Conservation (phyloP, 2,113 vertebrate genomes). For the Zingel zingel region DNA sequence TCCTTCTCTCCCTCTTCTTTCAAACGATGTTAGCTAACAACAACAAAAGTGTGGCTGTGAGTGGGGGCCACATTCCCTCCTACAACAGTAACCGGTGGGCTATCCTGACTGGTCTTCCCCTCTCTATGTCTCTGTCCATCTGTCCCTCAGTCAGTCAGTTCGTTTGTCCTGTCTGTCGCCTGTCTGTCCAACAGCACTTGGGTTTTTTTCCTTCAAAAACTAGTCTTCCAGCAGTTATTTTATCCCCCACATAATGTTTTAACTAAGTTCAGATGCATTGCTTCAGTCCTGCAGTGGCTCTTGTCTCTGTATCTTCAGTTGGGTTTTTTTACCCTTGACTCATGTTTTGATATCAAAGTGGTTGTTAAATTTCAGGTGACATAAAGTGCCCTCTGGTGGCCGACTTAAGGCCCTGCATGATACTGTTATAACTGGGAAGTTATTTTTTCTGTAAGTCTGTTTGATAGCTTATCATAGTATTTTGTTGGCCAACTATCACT, state of each 20-base stretch:
- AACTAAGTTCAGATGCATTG: slow-evolving; percentile 12
- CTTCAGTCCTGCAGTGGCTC: slow-evolving; percentile 41
- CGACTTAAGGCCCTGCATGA: background rate
- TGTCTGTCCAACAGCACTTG: slow-evolving; percentile 70
- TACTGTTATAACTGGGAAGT: background rate
- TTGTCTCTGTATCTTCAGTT: background rate
- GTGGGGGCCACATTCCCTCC: slow-evolving; percentile 81
- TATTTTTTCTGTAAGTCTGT: background rate
- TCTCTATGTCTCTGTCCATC: slow-evolving; percentile 74
- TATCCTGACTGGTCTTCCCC: slow-evolving; percentile 78
- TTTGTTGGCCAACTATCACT: background rate
- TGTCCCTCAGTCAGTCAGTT: slow-evolving; percentile 62
- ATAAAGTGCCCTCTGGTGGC: slow-evolving; percentile 44
- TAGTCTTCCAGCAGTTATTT: slow-evolving; percentile 14
- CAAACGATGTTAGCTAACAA: slow-evolving; percentile 80
- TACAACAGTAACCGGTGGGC: slow-evolving; percentile 87
- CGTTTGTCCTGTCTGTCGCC: slow-evolving; percentile 68
- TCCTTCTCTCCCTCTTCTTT: slow-evolving; percentile 79
- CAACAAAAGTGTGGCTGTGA: slow-evolving; percentile 82
- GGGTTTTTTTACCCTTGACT: background rate
- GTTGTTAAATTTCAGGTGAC: slow-evolving; percentile 19
- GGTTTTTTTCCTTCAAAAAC: slow-evolving; percentile 49
- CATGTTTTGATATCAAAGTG: background rate
- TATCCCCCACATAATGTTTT: background rate
- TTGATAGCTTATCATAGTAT: background rate